Conservation (phyloP, 2,113 vertebrate genomes). For the Entelurus aequoreus region DNA sequence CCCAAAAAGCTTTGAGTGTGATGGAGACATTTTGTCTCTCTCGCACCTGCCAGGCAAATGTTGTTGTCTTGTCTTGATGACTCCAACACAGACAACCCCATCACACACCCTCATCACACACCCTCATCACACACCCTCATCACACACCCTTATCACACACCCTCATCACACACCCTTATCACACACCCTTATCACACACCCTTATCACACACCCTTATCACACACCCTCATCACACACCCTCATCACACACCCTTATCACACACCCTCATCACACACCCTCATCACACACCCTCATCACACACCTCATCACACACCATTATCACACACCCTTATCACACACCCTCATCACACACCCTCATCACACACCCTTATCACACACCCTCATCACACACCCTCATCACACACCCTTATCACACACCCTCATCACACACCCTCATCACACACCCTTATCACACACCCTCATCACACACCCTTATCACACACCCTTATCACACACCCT, state of each 20-base stretch:
- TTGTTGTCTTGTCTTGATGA: slow-evolving; percentile 40
- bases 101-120: slow-evolving; percentile 64
- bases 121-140: slow-evolving; percentile 65
- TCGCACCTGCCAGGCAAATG: slow-evolving; percentile 44
- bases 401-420: slow-evolving; percentile 61
- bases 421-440: slow-evolving; percentile 67
- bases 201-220: slow-evolving; percentile 67
- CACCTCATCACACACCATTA: slow-evolving; percentile 59
- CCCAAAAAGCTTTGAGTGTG: neutral
- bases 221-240: slow-evolving; percentile 59
- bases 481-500: slow-evolving; percentile 60
- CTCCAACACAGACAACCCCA: slow-evolving; percentile 51
- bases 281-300: slow-evolving; percentile 67
- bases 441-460: slow-evolving; percentile 59
- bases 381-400: slow-evolving; percentile 66
- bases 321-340: too few species aligned
- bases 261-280: slow-evolving; percentile 60
- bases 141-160: slow-evolving; percentile 62
- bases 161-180: slow-evolving; percentile 65
- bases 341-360: slow-evolving; percentile 67
- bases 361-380: slow-evolving; percentile 62
- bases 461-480: slow-evolving; percentile 67
- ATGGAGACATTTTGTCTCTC: slow-evolving; percentile 35
- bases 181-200: slow-evolving; percentile 61
- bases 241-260: slow-evolving; percentile 67